Conservation (phyloP, 2,797 vertebrate species). For the Esox masquinongy region DNA sequence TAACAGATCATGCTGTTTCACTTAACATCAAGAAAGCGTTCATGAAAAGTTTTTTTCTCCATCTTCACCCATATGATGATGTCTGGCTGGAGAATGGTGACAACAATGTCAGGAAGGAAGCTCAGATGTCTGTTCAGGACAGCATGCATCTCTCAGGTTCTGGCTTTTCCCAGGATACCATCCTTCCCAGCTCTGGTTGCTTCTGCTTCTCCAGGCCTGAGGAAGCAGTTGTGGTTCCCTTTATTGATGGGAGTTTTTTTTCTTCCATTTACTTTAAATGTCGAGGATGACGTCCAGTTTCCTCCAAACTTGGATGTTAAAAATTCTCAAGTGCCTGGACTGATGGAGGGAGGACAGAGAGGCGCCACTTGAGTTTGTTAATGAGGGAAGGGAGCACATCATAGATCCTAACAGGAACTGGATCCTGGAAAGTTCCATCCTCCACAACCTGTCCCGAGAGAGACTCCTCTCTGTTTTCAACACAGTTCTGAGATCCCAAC, state of each 20-base stretch:
- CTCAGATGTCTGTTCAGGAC: neutral
- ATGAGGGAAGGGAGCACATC: no score
- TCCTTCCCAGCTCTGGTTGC: neutral
- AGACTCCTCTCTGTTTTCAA: no score
- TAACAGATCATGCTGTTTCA: no score
- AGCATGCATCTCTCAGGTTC: neutral
- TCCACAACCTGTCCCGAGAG: no score
- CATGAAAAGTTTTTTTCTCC: no score
- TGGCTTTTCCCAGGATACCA: neutral
- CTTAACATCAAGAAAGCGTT: no score
- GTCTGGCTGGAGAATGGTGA: conserved; percentile 12
- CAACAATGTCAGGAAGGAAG: neutral
- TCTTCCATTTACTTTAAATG: neutral
- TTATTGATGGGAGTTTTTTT: neutral
- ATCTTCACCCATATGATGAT: neutral
- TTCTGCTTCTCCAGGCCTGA: conserved; percentile 7
- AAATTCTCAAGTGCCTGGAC: no score
- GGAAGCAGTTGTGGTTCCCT: neutral
- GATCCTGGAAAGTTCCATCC: no score
- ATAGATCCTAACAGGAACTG: no score
- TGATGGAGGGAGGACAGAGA: no score
- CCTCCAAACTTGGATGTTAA: neutral
- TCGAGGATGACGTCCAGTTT: neutral
- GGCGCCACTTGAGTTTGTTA: no score
- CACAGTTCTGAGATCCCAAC: neutral